A percentile compares a stretch with the other conserved stretches of the same genome.
Conservation (phyloP, 2,797 vertebrate species). For the Neosilurus hyrtlii region DNA sequence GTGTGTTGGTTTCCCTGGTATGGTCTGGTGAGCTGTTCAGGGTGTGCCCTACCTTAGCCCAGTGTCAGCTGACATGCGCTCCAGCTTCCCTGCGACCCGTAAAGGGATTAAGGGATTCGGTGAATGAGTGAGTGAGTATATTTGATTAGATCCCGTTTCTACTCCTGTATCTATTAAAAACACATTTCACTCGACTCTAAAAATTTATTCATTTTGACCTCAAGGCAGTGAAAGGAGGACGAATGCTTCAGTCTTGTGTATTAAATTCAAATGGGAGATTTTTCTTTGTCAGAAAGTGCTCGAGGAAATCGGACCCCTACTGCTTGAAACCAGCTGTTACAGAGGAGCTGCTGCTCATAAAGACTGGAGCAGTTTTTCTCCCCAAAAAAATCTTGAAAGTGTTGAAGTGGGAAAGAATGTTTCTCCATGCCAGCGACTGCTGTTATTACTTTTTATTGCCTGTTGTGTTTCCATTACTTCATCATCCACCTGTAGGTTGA, state of each 20-base stretch:
- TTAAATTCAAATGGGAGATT: constrained; percentile 1
- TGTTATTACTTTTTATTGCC: constrained; percentile 14
- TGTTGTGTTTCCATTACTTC: constrained; percentile 28
- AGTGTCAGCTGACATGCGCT: too few relatives aligned
- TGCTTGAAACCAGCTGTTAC: constrained; percentile 18
- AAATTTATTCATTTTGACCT: neutral
- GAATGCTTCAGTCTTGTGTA: neutral
- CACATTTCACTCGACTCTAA: neutral
- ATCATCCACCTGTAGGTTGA: constrained; percentile 6
- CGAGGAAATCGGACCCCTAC: constrained; percentile 8
- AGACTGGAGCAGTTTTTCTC: constrained; percentile 4
- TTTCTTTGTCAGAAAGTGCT: neutral
- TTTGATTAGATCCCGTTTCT: neutral
- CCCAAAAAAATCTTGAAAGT: neutral
- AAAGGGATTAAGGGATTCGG: too few relatives aligned
- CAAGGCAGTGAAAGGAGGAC: neutral
- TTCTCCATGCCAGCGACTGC: neutral
- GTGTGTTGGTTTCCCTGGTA: too few relatives aligned
- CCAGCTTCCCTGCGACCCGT: too few relatives aligned
- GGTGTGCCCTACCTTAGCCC: too few relatives aligned
- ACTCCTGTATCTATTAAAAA: neutral
- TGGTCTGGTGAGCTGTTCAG: too few relatives aligned
- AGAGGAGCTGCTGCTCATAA: constrained; percentile 6
- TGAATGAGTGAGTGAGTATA: too few relatives aligned
- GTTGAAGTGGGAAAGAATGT: neutral